Percentiles rank a stretch among this genome's conserved stretches.
Evolutionary conservation across 2,797 vertebrate species (phyloP).

Genomic region (Siniperca obscura): DNA sequence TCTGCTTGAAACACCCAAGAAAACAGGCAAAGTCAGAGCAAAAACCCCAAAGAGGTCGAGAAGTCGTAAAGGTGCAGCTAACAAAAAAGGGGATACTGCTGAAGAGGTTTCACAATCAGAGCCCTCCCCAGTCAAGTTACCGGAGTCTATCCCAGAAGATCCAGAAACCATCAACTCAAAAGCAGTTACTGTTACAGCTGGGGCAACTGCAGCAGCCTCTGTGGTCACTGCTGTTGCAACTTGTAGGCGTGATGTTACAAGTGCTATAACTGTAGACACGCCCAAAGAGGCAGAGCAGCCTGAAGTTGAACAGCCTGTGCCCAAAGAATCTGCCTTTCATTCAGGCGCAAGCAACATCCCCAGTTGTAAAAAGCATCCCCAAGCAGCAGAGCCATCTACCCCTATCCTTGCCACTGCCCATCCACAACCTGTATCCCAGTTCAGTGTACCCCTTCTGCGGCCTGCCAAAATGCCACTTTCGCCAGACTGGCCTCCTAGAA

Average conservation of each 20-base stretch:
- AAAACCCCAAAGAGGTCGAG: slow-evolving; percentile 89
- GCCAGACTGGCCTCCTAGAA: slow-evolving; percentile 90
- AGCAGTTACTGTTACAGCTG: slow-evolving; percentile 79
- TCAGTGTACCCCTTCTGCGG: slow-evolving; percentile 81
- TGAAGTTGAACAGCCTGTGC: slow-evolving; percentile 87
- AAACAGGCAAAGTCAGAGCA: slow-evolving; percentile 88
- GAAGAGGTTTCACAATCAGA: slow-evolving; percentile 81
- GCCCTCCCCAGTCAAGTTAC: slow-evolving; percentile 81
- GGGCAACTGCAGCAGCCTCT: slow-evolving; percentile 77
- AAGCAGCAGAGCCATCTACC: slow-evolving; percentile 72
- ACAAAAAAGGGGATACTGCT: slow-evolving; percentile 81
- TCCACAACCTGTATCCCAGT: slow-evolving; percentile 74
- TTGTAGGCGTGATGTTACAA: slow-evolving; percentile 84
- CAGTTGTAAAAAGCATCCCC: slow-evolving; percentile 76
- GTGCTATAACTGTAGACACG: slow-evolving; percentile 83
- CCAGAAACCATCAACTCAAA: slow-evolving; percentile 83
- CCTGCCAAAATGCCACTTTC: slow-evolving; percentile 78
- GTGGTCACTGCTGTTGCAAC: slow-evolving; percentile 86
- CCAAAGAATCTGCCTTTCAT: slow-evolving; percentile 88
- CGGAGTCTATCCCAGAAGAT: slow-evolving; percentile 87
- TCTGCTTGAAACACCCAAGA: slow-evolving; percentile 83
- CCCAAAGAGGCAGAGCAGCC: slow-evolving; percentile 89
- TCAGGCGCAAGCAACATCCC: slow-evolving; percentile 77
- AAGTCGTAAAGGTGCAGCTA: slow-evolving; percentile 84
- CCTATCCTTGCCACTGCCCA: slow-evolving; percentile 77